Conservation (phyloP, 2,113 vertebrate species). For the Clarias magur region DNA sequence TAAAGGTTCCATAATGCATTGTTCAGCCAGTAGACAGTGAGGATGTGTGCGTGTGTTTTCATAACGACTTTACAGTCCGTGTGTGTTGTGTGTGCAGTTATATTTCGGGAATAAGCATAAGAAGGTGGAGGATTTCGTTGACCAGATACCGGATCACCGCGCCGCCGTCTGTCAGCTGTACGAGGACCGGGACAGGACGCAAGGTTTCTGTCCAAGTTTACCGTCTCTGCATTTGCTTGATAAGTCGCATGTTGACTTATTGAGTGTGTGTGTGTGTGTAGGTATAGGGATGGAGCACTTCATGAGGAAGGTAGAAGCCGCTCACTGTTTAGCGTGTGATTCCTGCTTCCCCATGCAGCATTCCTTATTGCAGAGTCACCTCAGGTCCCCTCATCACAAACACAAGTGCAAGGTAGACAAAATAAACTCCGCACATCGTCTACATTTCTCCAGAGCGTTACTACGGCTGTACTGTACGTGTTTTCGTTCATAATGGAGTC, state of each 20-base stretch:
- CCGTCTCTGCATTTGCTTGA: not conserved
- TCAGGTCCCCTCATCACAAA: conserved; percentile 86
- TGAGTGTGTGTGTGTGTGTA: conserved; percentile 52
- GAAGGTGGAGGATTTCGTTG: conserved; percentile 81
- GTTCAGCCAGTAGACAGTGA: not conserved
- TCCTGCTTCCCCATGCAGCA: conserved; percentile 90
- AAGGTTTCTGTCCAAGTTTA: conserved; percentile 68
- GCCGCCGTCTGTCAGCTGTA: conserved; percentile 86
- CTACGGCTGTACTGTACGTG: not conserved
- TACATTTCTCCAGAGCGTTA: not conserved
- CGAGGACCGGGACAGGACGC: conserved; percentile 87
- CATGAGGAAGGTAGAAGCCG: conserved; percentile 87
- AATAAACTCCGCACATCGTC: not conserved
- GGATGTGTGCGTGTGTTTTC: not conserved
- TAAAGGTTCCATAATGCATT: no score
- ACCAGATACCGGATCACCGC: conserved; percentile 80
- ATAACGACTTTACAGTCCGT: not conserved
- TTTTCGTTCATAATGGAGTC: no score
- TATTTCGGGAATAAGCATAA: conserved; percentile 85
- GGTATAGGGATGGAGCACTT: conserved; percentile 91
- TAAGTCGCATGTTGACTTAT: not conserved
- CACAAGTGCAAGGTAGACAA: conserved; percentile 83
- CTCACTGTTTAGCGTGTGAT: conserved; percentile 88
- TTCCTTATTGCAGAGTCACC: conserved; percentile 85
- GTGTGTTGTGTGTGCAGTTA: conserved; percentile 70